Evolutionary conservation across 2,797 vertebrate species (phyloP).

Genomic region (Allobates femoralis): DNA sequence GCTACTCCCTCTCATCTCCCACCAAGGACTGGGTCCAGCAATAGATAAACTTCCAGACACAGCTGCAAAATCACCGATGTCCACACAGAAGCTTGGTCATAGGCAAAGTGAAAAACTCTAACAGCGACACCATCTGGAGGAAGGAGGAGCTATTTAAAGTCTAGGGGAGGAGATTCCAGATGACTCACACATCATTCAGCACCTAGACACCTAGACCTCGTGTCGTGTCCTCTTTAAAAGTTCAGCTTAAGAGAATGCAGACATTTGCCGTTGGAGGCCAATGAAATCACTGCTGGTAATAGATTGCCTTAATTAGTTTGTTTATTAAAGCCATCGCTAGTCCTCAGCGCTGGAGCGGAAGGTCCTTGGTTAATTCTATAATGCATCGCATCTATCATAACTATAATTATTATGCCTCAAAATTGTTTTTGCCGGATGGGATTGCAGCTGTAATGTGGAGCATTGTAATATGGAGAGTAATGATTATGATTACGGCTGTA

Average conservation of each 20-base stretch:
- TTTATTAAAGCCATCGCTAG: slow-evolving; percentile 14
- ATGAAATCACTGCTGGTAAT: background rate
- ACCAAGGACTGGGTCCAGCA: too few relatives aligned
- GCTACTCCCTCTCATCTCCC: too few relatives aligned
- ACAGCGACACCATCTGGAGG: too few relatives aligned
- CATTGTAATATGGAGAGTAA: background rate
- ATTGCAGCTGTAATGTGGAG: slow-evolving; percentile 1
- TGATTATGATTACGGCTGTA: slow-evolving; percentile 16
- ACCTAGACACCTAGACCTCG: too few relatives aligned
- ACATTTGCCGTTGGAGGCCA: background rate
- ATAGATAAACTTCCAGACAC: too few relatives aligned
- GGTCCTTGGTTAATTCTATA: slow-evolving; percentile 8
- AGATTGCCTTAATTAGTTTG: slow-evolving; percentile 19
- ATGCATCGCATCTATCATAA: slow-evolving; percentile 15
- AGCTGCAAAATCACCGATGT: too few relatives aligned
- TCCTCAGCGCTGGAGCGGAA: background rate
- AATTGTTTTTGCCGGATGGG: background rate
- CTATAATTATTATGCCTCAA: slow-evolving; percentile 16
- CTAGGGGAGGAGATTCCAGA: too few relatives aligned
- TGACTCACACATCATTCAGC: too few relatives aligned
- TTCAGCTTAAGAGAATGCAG: background rate
- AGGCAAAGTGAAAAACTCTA: too few relatives aligned
- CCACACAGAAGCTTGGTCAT: too few relatives aligned
- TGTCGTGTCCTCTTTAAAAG: background rate
- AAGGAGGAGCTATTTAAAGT: too few relatives aligned